Conservation (phyloP, 2,888 invertebrate genomes). For the Apocheima hispidaria region DNA sequence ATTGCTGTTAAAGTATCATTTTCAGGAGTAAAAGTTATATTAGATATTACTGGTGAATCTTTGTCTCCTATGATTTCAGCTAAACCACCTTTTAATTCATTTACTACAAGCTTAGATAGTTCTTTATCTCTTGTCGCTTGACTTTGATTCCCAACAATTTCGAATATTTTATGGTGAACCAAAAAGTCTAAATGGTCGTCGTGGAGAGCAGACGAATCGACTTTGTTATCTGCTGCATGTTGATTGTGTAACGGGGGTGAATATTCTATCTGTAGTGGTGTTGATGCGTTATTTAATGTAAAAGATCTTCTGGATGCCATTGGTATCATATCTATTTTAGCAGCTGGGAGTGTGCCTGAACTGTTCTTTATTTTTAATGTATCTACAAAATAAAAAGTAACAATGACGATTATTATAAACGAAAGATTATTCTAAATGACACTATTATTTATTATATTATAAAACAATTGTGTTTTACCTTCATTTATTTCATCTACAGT, state of each 20-base stretch:
- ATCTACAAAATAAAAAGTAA: slow-evolving; percentile 58
- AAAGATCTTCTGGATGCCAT: slow-evolving; percentile 57
- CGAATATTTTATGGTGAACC: slow-evolving; percentile 54
- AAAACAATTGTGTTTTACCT: slow-evolving; percentile 52
- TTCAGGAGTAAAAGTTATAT: slow-evolving; percentile 77
- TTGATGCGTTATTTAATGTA: slow-evolving; percentile 52
- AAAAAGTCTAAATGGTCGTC: slow-evolving; percentile 54
- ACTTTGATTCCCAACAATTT: slow-evolving; percentile 62
- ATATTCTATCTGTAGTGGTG: slow-evolving; percentile 67
- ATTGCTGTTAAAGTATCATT: slow-evolving; percentile 79
- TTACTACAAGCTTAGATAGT: slow-evolving; percentile 73
- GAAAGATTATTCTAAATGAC: neutral
- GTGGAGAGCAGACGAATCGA: slow-evolving; percentile 59
- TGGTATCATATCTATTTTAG: slow-evolving; percentile 55
- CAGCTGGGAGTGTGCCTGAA: slow-evolving; percentile 67
- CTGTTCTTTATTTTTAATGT: slow-evolving; percentile 62
- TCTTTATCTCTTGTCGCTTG: slow-evolving; percentile 65
- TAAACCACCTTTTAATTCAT: slow-evolving; percentile 69
- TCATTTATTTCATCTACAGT: slow-evolving; percentile 72
- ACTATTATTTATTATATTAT: neutral
- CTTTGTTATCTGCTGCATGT: slow-evolving; percentile 71
- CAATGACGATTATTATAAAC: neutral
- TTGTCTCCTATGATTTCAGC: slow-evolving; percentile 70
- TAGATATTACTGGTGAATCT: slow-evolving; percentile 66
- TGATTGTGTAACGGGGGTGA: slow-evolving; percentile 59